Percentiles rank a stretch among this genome's conserved stretches.
phyloP scores from a whole-genome alignment of 2,113 vertebrate species.

The Actinemys pallida region DNA sequence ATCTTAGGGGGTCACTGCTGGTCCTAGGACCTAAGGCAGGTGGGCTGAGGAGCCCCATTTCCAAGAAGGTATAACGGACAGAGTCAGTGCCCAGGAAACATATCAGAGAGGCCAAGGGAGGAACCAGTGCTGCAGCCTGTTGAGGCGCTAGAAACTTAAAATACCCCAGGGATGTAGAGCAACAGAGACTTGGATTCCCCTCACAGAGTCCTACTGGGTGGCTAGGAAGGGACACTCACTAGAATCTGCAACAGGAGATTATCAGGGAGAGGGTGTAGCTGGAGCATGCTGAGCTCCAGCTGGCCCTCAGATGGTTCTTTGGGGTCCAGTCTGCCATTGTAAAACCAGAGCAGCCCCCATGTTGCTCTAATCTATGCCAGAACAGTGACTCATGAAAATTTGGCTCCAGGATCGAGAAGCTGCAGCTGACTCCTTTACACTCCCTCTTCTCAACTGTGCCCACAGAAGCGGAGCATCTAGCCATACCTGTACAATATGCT shows the following conservation, averaged over 20 bases:
- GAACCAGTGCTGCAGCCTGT: neutral
- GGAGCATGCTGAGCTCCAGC: neutral
- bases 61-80: neutral
- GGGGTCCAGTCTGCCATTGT: rapidly evolving
- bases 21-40: neutral
- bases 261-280: neutral
- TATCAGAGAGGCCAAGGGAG: neutral
- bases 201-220: neutral
- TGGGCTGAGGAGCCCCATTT: neutral
- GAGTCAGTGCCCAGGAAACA: neutral
- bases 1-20: neutral
- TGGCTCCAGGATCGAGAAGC: neutral
- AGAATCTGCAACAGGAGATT: neutral
- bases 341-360: rapidly evolving
- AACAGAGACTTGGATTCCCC: neutral
- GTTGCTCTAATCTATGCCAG: neutral
- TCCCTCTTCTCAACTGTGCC: neutral
- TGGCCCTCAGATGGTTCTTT: rapidly evolving
- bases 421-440: neutral
- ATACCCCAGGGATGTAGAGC: neutral
- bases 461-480: neutral
- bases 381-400: neutral
- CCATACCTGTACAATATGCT: neutral
- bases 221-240: neutral
- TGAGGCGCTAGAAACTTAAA: neutral